phyloP scores from a whole-genome alignment of 2,888 invertebrate species.

The Xestoiulus laeticollis region DNA sequence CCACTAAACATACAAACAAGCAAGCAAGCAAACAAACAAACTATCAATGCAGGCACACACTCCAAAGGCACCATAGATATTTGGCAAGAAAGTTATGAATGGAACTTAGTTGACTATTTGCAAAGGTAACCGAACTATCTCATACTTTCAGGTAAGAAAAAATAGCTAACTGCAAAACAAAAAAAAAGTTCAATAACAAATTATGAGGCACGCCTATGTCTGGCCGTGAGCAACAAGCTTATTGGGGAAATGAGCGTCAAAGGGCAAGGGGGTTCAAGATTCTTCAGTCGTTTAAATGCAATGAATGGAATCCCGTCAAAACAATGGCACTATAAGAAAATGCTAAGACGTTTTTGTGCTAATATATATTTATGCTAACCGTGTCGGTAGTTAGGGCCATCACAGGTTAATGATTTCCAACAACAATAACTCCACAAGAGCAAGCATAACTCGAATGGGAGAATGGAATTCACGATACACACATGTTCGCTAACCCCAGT shows the following conservation, averaged over 20 bases:
- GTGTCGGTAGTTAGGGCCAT: background rate
- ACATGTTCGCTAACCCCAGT: background rate
- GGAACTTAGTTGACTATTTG: background rate
- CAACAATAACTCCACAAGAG: background rate
- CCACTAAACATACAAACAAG: too few species aligned
- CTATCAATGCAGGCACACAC: too few species aligned
- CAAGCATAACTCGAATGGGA: background rate
- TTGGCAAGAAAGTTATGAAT: background rate
- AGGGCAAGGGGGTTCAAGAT: background rate
- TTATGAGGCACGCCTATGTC: conserved; percentile 31
- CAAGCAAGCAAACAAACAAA: too few species aligned
- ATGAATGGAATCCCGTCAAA: background rate
- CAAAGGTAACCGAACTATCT: background rate
- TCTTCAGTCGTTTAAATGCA: background rate
- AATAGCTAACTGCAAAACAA: background rate
- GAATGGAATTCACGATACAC: conserved; percentile 10
- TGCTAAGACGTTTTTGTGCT: background rate
- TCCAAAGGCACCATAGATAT: background rate
- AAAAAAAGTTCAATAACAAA: conserved; percentile 13
- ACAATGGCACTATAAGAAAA: background rate
- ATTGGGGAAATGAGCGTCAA: background rate
- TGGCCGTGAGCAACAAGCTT: conserved; percentile 35
- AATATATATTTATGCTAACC: background rate
- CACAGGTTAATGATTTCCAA: background rate
- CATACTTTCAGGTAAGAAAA: background rate